phyloP scores from a whole-genome alignment of 1,140 invertebrate species.

The Varroa destructor region DNA sequence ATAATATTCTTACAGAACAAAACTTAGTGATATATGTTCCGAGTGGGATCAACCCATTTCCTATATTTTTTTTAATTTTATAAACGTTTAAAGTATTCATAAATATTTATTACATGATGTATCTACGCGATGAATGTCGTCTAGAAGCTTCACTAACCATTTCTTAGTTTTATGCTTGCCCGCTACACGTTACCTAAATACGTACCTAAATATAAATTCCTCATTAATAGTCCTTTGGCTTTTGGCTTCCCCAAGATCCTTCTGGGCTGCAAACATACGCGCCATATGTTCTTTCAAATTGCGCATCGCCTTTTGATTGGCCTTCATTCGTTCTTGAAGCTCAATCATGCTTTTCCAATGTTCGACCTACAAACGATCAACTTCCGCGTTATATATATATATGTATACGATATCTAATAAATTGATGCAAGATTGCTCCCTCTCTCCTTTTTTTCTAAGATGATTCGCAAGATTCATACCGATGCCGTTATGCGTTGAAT shows the following conservation, averaged over 20 bases:
- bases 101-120: too few species aligned
- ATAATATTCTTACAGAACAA: too few species aligned
- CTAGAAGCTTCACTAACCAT: too few species aligned
- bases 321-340: constrained; percentile 64
- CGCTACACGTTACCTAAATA: constrained; percentile 56
- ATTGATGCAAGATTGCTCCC: background rate
- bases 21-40: too few species aligned
- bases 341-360: constrained; percentile 63
- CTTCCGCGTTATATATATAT: constrained; percentile 28
- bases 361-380: constrained; percentile 44
- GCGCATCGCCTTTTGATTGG: constrained; percentile 52
- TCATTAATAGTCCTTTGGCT: constrained; percentile 56
- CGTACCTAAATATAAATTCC: constrained; percentile 71
- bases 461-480: too few species aligned
- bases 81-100: too few species aligned
- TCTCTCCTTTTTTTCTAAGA: too few species aligned
- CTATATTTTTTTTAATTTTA: too few species aligned
- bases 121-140: too few species aligned
- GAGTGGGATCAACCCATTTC: too few species aligned
- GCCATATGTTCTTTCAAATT: constrained; percentile 53
- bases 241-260: constrained; percentile 52
- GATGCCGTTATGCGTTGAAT: too few species aligned
- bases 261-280: constrained; percentile 54
- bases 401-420: constrained; percentile 7
- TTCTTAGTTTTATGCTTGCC: too few species aligned